phyloP scores from a whole-genome alignment of 2,797 vertebrate species.

The Sebastes miniatus region DNA sequence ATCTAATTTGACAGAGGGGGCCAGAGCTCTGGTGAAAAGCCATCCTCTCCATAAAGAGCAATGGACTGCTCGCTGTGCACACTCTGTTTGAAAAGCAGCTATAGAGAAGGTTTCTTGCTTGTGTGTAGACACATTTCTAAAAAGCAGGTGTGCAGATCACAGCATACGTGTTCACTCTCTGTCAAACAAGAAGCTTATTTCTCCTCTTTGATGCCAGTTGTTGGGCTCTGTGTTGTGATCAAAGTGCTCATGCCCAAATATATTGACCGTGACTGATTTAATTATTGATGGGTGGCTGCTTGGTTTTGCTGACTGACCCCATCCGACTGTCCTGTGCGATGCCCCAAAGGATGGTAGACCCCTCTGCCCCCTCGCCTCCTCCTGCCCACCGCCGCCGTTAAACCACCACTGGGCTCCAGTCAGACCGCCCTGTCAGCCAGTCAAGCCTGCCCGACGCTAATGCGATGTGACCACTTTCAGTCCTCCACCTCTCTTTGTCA shows the following conservation, averaged over 20 bases:
- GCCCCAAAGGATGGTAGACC: conserved; percentile 50
- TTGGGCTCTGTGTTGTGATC: conserved; percentile 47
- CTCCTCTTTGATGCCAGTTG: conserved; percentile 18
- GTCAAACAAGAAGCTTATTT: conserved; percentile 24
- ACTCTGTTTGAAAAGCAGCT: conserved; percentile 15
- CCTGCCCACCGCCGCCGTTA: conserved; percentile 28
- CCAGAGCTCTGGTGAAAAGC: conserved; percentile 61
- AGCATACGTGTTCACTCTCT: not conserved
- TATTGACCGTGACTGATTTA: conserved; percentile 73
- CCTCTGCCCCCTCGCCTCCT: conserved; percentile 53
- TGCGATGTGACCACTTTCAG: conserved; percentile 70
- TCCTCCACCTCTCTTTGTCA: conserved; percentile 64
- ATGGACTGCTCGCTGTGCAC: conserved; percentile 38
- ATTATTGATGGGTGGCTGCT: conserved; percentile 76
- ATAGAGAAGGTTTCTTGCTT: not conserved
- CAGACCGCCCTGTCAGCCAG: conserved; percentile 62
- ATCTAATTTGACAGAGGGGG: conserved; percentile 72
- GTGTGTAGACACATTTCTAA: not conserved
- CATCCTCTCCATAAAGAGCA: conserved; percentile 61
- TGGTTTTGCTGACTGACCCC: conserved; percentile 74
- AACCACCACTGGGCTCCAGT: conserved; percentile 58
- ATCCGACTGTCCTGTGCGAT: conserved; percentile 55
- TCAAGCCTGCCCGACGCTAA: conserved; percentile 67
- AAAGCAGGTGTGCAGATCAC: not conserved
- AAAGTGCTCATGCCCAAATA: conserved; percentile 64